Percentiles rank a stretch among this genome's conserved stretches.
Evolutionary conservation across 2,797 vertebrate species (phyloP).

Genomic region (Acrossocheilus fasciatus): DNA sequence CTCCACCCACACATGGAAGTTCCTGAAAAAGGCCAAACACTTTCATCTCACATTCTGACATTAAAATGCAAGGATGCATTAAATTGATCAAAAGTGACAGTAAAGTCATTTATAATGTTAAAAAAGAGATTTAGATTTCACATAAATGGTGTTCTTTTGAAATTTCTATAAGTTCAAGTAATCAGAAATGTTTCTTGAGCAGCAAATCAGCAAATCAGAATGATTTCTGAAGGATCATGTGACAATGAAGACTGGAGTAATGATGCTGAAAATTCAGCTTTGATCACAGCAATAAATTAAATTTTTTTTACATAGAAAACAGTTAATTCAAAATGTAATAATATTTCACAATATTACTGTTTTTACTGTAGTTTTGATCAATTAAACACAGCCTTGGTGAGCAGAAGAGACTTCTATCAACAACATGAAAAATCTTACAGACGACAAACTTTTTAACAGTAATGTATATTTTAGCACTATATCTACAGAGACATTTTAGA

Average conservation of each 20-base stretch:
- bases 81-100: background rate
- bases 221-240: background rate
- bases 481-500: background rate
- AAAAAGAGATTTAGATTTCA: too few relatives aligned
- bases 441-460: background rate
- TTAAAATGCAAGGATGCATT: background rate
- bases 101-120: too few relatives aligned
- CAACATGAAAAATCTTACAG: background rate
- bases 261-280: background rate
- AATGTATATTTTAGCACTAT: too few relatives aligned
- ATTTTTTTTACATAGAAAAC: background rate
- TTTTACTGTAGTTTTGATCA: background rate
- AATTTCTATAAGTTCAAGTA: background rate
- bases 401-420: background rate
- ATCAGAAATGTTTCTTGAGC: background rate
- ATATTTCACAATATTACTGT: background rate
- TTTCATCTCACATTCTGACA: background rate
- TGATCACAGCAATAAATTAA: background rate
- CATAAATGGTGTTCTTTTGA: too few relatives aligned
- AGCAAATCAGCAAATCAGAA: background rate
- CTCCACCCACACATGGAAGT: conserved; percentile 96
- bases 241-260: background rate
- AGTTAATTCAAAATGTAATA: background rate
- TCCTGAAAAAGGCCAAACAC: conserved; percentile 75
- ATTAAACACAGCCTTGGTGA: background rate